phyloP scores from a whole-genome alignment of 2,113 vertebrate genomes.

The Microcebus lehilahytsara region DNA sequence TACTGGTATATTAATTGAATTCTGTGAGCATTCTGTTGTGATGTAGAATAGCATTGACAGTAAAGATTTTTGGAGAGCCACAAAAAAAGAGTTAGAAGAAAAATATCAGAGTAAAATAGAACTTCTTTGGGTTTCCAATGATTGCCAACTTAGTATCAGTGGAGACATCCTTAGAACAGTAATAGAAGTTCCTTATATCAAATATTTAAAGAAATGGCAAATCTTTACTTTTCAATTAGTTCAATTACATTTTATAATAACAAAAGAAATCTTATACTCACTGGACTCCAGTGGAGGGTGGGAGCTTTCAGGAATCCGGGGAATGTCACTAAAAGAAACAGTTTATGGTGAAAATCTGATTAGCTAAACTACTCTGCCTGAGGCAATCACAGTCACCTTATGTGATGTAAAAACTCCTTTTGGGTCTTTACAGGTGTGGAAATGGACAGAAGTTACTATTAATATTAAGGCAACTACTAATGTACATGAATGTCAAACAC shows the following conservation, averaged over 20 bases:
- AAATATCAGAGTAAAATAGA: background rate
- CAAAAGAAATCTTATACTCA: constrained; percentile 81
- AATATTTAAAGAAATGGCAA: background rate
- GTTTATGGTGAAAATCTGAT: constrained; percentile 61
- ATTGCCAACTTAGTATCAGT: background rate
- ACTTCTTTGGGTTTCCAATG: background rate
- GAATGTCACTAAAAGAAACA: constrained; percentile 93
- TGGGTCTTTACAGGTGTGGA: constrained; percentile 54
- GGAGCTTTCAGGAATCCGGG: constrained; percentile 96
- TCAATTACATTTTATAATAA: background rate
- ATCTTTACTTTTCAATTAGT: background rate
- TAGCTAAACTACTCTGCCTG: background rate
- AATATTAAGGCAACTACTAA: constrained; percentile 60
- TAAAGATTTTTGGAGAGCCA: background rate
- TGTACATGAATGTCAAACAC: constrained; percentile 61
- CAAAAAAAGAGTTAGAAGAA: background rate
- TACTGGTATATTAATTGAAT: background rate
- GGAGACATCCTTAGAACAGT: background rate
- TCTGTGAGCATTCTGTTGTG: background rate
- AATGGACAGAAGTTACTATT: constrained; percentile 65
- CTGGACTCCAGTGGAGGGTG: constrained; percentile 98
- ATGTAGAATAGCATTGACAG: background rate
- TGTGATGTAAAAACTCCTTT: constrained; percentile 38
- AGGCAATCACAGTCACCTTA: background rate
- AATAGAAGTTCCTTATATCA: background rate